These are phyloP conservation scores for Tipula vernalis DNA, from an alignment of 2,888 invertebrate genomes.

Conservation along the genomic window DNA sequence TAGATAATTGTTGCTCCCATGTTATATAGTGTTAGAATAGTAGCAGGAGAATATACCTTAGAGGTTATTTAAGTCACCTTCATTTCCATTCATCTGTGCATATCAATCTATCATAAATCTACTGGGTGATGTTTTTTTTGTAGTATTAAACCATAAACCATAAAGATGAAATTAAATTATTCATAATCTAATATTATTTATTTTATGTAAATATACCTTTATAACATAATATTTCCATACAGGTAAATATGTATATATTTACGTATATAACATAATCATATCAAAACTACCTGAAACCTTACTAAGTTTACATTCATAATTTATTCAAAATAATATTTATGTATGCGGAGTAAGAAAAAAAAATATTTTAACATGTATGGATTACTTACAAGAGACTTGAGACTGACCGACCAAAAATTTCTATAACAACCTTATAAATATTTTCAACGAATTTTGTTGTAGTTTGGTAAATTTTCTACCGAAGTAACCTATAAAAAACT, in stretches of 20 bases:
- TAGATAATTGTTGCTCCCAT: neutral
- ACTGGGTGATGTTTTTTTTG: neutral
- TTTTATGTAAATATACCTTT: neutral
- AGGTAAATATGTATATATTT: neutral
- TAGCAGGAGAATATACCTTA: neutral
- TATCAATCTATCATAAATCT: neutral
- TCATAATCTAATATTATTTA: neutral
- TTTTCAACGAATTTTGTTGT: neutral
- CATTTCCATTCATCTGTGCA: neutral
- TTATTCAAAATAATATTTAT: neutral
- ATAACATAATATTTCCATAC: neutral
- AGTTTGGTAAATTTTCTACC: neutral
- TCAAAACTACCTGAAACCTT: constrained; percentile 4
- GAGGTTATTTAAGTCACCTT: neutral
- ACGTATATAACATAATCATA: neutral
- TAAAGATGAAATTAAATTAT: neutral
- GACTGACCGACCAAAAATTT: neutral
- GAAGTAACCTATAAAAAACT: neutral
- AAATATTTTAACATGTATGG: neutral
- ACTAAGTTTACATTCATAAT: neutral
- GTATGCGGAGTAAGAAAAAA: neutral
- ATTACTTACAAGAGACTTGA: neutral
- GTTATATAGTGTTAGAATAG: neutral
- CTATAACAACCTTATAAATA: neutral
- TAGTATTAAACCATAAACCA: neutral